Percentiles rank a stretch among this genome's conserved stretches.
Evolutionary conservation across 2,113 vertebrate genomes (phyloP).

Genomic region (Psammodynastes pulverulentus): DNA sequence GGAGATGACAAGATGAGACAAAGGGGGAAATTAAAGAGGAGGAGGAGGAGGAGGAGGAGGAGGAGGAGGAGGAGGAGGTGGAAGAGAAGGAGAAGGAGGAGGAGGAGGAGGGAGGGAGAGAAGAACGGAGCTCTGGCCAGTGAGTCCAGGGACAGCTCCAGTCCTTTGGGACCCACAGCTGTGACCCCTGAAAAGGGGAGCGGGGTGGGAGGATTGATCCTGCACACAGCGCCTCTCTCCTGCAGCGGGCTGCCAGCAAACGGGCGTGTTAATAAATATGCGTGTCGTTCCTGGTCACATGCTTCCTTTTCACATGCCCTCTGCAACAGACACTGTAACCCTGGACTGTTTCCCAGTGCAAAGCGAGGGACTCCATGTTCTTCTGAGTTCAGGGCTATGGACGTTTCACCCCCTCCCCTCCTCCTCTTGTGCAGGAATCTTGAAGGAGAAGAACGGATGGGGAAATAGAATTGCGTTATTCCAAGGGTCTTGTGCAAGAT

Average conservation of each 20-base stretch:
- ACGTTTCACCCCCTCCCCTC: no score
- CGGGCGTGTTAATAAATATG: not conserved
- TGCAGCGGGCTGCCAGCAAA: not conserved
- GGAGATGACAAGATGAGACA: not conserved
- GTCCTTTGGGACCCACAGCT: not conserved
- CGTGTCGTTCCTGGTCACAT: not conserved
- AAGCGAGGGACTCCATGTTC: not conserved
- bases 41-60: no score
- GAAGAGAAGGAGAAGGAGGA: no score
- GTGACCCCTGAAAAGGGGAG: not conserved
- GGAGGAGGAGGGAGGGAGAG: not conserved
- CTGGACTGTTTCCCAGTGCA: constrained; percentile 19
- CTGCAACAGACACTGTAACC: not conserved
- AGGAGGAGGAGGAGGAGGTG: no score
- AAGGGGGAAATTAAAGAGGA: not conserved
- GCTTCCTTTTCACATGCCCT: constrained; percentile 44
- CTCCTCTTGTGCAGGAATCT: not conserved
- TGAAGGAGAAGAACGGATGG: not conserved
- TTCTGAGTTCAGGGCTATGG: not conserved
- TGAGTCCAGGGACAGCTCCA: not conserved
- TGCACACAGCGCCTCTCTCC: not conserved
- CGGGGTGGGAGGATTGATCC: not conserved
- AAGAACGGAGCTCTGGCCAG: not conserved
- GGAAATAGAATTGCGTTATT: not conserved
- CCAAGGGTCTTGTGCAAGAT: not conserved